Base-by-base conservation (phyloP, 2,113 vertebrate species). In the Arvicanthis niloticus region DNA sequence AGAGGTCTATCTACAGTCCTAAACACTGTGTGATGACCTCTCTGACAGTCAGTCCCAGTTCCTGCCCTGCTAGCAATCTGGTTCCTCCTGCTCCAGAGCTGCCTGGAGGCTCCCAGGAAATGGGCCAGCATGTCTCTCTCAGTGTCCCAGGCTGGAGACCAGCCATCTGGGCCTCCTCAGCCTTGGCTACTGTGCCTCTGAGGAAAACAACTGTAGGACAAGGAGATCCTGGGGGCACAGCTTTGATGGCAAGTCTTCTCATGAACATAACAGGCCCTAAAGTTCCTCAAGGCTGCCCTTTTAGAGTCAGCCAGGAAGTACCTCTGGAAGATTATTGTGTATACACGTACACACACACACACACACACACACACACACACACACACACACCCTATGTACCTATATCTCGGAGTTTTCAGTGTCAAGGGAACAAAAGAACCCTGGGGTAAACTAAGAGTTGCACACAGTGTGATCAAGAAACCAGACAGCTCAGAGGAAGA, bases 41-140 rank as follows among this genome's bases (percentile, higher is more conserved):
- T 42, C 3, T 29, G 87, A 65, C 75, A 72, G 26, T 0, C 3
- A 3, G 77, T 26, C 70, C 8, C n/a, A 24, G 29, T 60, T 31
- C 34, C 29, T 31, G 40, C 40, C 56, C 31, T 0, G 6, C 0
- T 0, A 3, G 67, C 19, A 7, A 37, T 10, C 24, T 0, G 6
- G 17, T 10, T 26, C 3, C 75, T 92, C 51, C 15, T 56, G 48
- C 45, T 34, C 48, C 37, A 19, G 62, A 19, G n/a, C 19, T n/a
- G 19, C 67, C 60, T 65, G 19, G 48, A 76, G 86, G 42, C 77
- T 53, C 67, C 8, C 0, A 12, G 45, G 42, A 56, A 40, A 72
- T 1, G 62, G 62, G 11, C 4, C 29, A 40, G 90, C 15, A 68
- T 19, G 68, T 72, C 70, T 45, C 3, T 37, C 48, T 48, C 6